Evolutionary conservation across 2,888 invertebrate genomes (phyloP).

Genomic region (Polia nebulosa): DNA sequence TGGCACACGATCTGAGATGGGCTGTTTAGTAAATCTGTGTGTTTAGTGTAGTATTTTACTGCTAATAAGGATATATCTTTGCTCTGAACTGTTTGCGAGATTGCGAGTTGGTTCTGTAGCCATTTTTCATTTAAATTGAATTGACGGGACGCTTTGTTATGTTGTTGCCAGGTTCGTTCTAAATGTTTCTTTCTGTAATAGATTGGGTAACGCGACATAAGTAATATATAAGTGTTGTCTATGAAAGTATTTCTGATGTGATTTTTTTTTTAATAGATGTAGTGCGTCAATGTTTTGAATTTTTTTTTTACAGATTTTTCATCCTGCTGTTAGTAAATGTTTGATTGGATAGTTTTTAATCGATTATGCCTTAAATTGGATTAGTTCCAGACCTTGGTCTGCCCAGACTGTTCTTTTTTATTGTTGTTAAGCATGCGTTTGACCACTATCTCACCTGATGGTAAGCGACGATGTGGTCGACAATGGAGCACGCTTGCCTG

Average conservation of each 20-base stretch:
- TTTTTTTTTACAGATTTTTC: too few species aligned
- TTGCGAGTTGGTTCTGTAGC: conserved; percentile 12
- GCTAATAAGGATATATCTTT: conserved; percentile 46
- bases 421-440: too few species aligned
- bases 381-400: neutral
- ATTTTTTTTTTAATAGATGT: neutral
- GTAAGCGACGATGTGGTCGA: too few species aligned
- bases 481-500: too few species aligned
- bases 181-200: neutral
- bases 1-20: conserved; percentile 25
- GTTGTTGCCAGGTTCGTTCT: neutral
- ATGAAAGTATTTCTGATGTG: too few species aligned
- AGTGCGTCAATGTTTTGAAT: neutral
- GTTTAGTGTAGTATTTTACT: conserved; percentile 44
- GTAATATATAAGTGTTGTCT: neutral
- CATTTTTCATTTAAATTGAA: conserved; percentile 53
- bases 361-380: too few species aligned
- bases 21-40: conserved; percentile 25
- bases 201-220: neutral
- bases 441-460: too few species aligned
- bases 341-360: too few species aligned
- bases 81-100: conserved; percentile 24
- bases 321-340: too few species aligned
- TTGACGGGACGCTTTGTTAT: conserved; percentile 19
- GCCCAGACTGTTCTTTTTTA: too few species aligned